These are phyloP conservation scores for Saturnia japonica DNA, from an alignment of 2,888 invertebrate genomes.

Conservation along the genomic window DNA sequence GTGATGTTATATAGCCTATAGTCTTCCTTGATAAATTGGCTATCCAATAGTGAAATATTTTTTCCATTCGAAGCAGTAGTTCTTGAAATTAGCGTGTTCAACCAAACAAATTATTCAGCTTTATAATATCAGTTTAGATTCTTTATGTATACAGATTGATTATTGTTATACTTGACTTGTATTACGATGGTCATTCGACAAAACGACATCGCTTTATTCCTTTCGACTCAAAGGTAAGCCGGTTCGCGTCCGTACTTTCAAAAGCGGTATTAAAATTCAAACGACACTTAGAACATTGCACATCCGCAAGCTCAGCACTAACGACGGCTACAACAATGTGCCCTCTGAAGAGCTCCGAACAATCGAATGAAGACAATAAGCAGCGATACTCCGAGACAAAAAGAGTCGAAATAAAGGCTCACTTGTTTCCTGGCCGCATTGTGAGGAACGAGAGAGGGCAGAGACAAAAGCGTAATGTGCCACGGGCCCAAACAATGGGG, in stretches of 20 bases:
- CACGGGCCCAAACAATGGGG: conserved; percentile 81
- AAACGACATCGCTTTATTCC: conserved; percentile 14
- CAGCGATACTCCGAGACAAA: conserved; percentile 83
- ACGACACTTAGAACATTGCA: conserved; percentile 75
- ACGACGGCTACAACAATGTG: conserved; percentile 81
- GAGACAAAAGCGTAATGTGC: conserved; percentile 83
- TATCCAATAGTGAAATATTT: not conserved
- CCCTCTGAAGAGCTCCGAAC: conserved; percentile 82
- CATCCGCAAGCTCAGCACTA: conserved; percentile 79
- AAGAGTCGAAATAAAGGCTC: conserved; percentile 83
- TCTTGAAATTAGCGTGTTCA: too few relatives aligned
- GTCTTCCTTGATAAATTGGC: too few relatives aligned
- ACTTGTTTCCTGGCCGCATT: conserved; percentile 83
- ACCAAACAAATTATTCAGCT: too few relatives aligned
- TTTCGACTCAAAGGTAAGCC: conserved; percentile 15
- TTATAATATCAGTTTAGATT: too few relatives aligned
- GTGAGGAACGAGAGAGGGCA: conserved; percentile 82
- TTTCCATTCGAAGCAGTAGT: too few relatives aligned
- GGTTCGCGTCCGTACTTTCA: conserved; percentile 38
- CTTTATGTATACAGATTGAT: not conserved
- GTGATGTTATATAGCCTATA: too few relatives aligned
- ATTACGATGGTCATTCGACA: not conserved
- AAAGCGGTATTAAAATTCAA: conserved; percentile 71
- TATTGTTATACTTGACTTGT: not conserved
- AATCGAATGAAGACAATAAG: conserved; percentile 84